Base-by-base conservation (phyloP, 2,797 vertebrate species). In the Catamblyrhynchus diadema region DNA sequence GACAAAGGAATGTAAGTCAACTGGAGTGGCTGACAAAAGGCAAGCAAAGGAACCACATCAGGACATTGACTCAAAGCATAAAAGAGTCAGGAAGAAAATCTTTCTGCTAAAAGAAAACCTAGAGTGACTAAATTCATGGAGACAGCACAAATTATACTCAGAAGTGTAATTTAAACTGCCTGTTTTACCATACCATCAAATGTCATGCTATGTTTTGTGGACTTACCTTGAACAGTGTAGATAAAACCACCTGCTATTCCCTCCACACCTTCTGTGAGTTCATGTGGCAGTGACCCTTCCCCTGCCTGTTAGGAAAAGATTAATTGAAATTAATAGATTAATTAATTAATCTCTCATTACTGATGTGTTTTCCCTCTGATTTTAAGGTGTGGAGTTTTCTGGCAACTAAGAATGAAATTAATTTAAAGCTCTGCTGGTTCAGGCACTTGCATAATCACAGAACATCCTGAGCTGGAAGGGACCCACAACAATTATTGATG, bases 231-330 rank as follows among this genome's bases (percentile, higher is more conserved):
- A 95, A 99, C 98, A 20, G 98, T 98, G 79, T 99, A 99, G 71
- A 98, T 99, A 96, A 99, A 99, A 41, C 99, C 99, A 97, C 99
- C 99, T 69, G 99, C 99, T 89, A 99, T 95, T 81, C 99, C 99
- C 11, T 99, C 99, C 93, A 99, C 99, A 27, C 99, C 99, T 94
- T 98, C 98, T 42, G 98, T 98, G 95, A 98, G 98, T 91, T 99
- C 98, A 83, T 99, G 99, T 93, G 99, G 99, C 97, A 99, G 90
- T 4, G 97, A 97, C 7, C 99, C 99, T 95, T 99, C 98, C 47
- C 98, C 98, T 64, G 98, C 97, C 98, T 99, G 98, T 39, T 42
- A 94, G 37, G 65, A 82, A 94, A 5, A 54, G 89, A 97, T 84
- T 33, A 69, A 72, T 21, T 24, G 65, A 56, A 94, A 94, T 33